Conservation (phyloP, 2,888 invertebrate genomes). For the Pherbina coryleti region DNA sequence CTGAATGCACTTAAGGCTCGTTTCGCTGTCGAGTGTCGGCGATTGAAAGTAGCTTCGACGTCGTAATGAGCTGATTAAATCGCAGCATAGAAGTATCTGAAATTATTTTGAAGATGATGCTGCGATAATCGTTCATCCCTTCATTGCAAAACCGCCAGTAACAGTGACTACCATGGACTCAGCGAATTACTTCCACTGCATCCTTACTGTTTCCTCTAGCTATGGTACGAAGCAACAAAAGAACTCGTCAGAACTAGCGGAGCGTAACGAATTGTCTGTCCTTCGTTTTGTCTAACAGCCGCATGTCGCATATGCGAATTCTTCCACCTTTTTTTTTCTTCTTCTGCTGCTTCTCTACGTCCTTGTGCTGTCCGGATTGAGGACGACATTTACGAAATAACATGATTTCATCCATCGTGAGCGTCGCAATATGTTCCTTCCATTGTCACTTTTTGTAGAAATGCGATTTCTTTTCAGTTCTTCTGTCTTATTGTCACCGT, state of each 20-base stretch:
- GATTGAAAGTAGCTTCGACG: not conserved
- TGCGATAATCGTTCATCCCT: not conserved
- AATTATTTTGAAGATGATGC: not conserved
- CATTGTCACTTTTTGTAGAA: slow-evolving; percentile 18
- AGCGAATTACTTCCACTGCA: not conserved
- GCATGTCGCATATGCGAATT: not conserved
- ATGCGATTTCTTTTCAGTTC: slow-evolving; percentile 20
- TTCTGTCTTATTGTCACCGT: not conserved
- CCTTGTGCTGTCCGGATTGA: slow-evolving; percentile 8
- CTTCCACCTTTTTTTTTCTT: not conserved
- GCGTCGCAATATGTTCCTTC: slow-evolving; percentile 20
- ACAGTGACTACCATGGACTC: not conserved
- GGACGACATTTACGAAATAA: slow-evolving; percentile 3
- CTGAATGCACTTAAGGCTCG: slow-evolving; percentile 23
- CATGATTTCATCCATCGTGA: slow-evolving; percentile 29
- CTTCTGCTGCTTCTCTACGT: not conserved
- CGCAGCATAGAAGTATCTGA: not conserved
- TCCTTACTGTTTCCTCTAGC: not conserved
- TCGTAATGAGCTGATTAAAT: not conserved
- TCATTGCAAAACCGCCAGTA: not conserved
- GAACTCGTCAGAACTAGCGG: not conserved
- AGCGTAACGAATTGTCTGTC: slow-evolving; percentile 19
- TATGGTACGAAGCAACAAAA: not conserved
- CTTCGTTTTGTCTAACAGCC: not conserved
- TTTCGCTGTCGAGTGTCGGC: not conserved